Base-by-base conservation (phyloP, 2,888 invertebrate species). In the Scrobipalpa costella region DNA sequence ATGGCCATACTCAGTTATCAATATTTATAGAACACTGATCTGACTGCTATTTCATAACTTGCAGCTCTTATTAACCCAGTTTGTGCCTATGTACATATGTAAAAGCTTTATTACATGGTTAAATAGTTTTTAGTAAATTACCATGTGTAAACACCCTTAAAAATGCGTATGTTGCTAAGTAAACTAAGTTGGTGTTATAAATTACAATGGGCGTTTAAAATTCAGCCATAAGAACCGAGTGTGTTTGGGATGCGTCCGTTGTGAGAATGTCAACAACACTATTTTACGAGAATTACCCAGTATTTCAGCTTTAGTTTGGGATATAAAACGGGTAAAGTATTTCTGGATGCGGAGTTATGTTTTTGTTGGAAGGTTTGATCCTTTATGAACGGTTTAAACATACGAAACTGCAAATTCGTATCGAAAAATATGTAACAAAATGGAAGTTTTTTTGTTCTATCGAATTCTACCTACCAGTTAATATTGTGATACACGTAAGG, bases 191-290 rank as follows among this genome's bases (percentile, higher is more conserved):
- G 21, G 50, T 8, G 50, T 52, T 52, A 52, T 52, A 52, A 52
- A 52, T 52, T 52, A 52, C 50, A 52, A 52, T 52, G 50, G 50
- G 27, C 50, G 50, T 52, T 52, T 52, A 52, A 52, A 52, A 52
- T 52, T 52, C 50, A 13, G 21, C 13, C 50, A 21, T 21, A 52
- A 52, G 50, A 52, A 27, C 50, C 13, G 21, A 11, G 21, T 21
- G 27, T 52, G 50, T 21, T 50, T 13, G 27, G 50, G 50, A 27
- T 21, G 27, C 27, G 13, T 27, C 50, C 50, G 50, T 13, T 21
- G 11, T 11, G 27, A 9, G 27, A 21, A 52, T 52, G 50, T 52
- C 50, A 52, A 52, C 50, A 52, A 52, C 21, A 50, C 50, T 52
- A 52, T 52, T 52, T 52, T 27, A 52, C 5, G 50, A 52, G 50